Conservation (phyloP, 1,140 invertebrate genomes). For the Cataglyphis hispanica region DNA sequence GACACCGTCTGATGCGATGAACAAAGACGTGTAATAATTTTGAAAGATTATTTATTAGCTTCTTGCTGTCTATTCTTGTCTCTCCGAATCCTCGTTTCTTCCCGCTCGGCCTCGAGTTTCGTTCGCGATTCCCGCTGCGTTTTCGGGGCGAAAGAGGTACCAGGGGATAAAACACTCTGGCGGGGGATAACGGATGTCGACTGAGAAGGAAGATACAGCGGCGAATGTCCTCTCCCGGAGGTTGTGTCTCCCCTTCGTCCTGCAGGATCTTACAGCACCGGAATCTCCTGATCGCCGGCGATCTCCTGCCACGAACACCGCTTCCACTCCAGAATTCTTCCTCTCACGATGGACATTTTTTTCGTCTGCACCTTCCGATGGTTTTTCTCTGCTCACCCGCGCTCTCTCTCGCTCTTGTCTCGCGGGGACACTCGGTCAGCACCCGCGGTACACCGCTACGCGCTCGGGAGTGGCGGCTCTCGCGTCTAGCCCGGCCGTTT, state of each 20-base stretch:
- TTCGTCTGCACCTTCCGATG: slow-evolving; percentile 34
- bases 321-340: slow-evolving; percentile 77
- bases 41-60: background rate
- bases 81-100: background rate
- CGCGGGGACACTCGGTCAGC: slow-evolving; percentile 83
- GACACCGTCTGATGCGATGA: background rate
- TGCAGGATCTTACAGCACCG: slow-evolving; percentile 74
- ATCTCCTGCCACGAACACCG: slow-evolving; percentile 79
- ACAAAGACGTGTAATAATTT: background rate
- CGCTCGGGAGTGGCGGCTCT: slow-evolving; percentile 86
- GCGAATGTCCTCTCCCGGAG: slow-evolving; percentile 58
- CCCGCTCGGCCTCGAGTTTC: background rate
- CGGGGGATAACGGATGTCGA: slow-evolving; percentile 44
- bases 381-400: background rate
- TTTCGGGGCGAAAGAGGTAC: slow-evolving; percentile 19
- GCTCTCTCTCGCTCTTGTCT: slow-evolving; percentile 63
- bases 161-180: slow-evolving; percentile 35
- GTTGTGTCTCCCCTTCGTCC: slow-evolving; percentile 36
- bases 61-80: background rate
- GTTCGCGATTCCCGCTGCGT: slow-evolving; percentile 38
- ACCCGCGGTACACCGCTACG: slow-evolving; percentile 85
- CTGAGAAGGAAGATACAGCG: slow-evolving; percentile 62
- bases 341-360: slow-evolving; percentile 81
- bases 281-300: slow-evolving; percentile 72
- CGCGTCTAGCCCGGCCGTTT: slow-evolving; percentile 83